Conservation (phyloP, 2,888 invertebrate species). For the Plusia festucae region DNA sequence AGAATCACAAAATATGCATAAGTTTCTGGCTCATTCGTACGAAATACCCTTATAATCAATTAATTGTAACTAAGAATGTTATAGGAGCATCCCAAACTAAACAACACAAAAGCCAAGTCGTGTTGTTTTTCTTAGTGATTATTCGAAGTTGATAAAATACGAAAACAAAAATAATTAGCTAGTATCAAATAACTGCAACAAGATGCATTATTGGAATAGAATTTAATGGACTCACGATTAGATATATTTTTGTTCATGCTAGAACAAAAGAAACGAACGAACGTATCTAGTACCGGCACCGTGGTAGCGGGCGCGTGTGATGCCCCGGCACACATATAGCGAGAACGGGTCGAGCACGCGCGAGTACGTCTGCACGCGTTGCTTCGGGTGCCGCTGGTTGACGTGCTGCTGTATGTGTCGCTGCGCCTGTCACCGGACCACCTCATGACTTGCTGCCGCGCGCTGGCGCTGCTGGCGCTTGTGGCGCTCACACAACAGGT, state of each 20-base stretch:
- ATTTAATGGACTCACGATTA: no score
- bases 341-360: constrained; percentile 61
- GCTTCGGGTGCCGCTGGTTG: constrained; percentile 67
- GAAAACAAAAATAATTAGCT: no score
- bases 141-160: no score
- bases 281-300: neutral
- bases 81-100: no score
- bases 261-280: neutral
- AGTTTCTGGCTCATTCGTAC: neutral
- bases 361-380: constrained; percentile 69
- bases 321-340: constrained; percentile 70
- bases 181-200: no score
- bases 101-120: no score
- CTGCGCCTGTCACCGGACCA: constrained; percentile 60
- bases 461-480: constrained; percentile 55
- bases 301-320: constrained; percentile 51
- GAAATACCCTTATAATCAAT: neutral
- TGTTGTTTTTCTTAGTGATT: no score
- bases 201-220: no score
- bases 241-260: neutral
- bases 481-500: constrained; percentile 56
- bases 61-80: no score
- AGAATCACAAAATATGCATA: neutral
- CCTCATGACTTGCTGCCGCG: constrained; percentile 37
- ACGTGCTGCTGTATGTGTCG: constrained; percentile 69